Evolutionary conservation across 1,140 invertebrate species (phyloP).

Genomic region (Drosophila bocki): DNA sequence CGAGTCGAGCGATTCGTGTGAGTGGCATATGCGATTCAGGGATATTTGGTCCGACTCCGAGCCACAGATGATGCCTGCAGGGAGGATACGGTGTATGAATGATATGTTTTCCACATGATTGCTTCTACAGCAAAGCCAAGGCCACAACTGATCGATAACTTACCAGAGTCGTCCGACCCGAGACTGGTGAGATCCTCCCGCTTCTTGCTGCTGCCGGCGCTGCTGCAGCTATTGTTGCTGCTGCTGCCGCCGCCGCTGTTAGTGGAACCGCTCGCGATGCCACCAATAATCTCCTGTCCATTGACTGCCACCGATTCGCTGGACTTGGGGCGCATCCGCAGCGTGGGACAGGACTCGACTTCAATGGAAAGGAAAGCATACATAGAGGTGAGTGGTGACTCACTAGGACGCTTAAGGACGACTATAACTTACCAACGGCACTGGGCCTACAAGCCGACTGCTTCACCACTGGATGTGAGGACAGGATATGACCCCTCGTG

Average conservation of each 20-base stretch:
- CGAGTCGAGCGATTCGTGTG: slow-evolving; percentile 90
- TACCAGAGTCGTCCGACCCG: slow-evolving; percentile 93
- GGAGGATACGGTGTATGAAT: slow-evolving; percentile 18
- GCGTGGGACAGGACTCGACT: slow-evolving; percentile 74
- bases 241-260: slow-evolving; percentile 41
- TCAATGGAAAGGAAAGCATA: background rate
- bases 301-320: slow-evolving; percentile 58
- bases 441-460: slow-evolving; percentile 13
- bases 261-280: slow-evolving; percentile 21
- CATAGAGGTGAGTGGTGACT: background rate
- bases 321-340: slow-evolving; percentile 73
- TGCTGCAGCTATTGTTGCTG: slow-evolving; percentile 63
- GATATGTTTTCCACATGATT: slow-evolving; percentile 60
- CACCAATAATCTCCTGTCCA: slow-evolving; percentile 48
- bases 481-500: background rate
- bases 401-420: background rate
- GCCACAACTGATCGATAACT: slow-evolving; percentile 15
- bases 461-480: slow-evolving; percentile 8
- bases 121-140: slow-evolving; percentile 36
- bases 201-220: slow-evolving; percentile 82
- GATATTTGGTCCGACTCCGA: slow-evolving; percentile 87
- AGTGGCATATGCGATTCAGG: slow-evolving; percentile 85
- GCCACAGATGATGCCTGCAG: slow-evolving; percentile 89
- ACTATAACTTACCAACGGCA: slow-evolving; percentile 39
- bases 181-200: slow-evolving; percentile 90